Percentiles rank a stretch among this genome's conserved stretches.
Conservation (phyloP, 2,888 invertebrate species). For the Eristalinus aeneus region DNA sequence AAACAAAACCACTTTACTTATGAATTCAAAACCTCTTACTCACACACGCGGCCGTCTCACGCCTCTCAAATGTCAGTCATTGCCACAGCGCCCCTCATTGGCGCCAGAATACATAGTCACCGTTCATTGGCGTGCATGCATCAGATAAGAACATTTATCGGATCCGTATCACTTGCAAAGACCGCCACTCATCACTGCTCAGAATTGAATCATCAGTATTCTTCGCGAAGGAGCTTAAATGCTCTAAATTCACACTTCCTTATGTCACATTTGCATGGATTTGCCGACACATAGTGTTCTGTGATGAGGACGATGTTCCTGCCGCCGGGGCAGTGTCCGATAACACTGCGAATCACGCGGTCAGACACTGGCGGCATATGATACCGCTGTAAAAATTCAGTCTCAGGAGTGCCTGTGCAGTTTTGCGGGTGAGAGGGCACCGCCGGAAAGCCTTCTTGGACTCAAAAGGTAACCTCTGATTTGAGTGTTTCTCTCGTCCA, state of each 20-base stretch:
- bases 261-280: slow-evolving; percentile 34
- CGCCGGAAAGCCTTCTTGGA: slow-evolving; percentile 47
- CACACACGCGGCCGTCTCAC: background rate
- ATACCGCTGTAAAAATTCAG: background rate
- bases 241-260: slow-evolving; percentile 31
- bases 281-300: slow-evolving; percentile 4
- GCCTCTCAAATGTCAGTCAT: background rate
- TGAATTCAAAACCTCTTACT: background rate
- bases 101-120: background rate
- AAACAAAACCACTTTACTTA: background rate
- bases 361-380: background rate
- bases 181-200: background rate
- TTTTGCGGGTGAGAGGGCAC: slow-evolving; percentile 42
- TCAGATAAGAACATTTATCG: background rate
- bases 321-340: background rate
- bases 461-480: slow-evolving; percentile 5
- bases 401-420: slow-evolving; percentile 24
- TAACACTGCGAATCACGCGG: background rate
- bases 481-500: slow-evolving; percentile 16
- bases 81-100: no score
- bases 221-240: background rate
- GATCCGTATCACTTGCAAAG: background rate
- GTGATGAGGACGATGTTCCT: background rate
- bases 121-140: background rate
- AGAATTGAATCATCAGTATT: background rate